Percentiles rank a stretch among this genome's conserved stretches.
phyloP scores from a whole-genome alignment of 2,113 vertebrate species.

The Eupsittula cactorum region DNA sequence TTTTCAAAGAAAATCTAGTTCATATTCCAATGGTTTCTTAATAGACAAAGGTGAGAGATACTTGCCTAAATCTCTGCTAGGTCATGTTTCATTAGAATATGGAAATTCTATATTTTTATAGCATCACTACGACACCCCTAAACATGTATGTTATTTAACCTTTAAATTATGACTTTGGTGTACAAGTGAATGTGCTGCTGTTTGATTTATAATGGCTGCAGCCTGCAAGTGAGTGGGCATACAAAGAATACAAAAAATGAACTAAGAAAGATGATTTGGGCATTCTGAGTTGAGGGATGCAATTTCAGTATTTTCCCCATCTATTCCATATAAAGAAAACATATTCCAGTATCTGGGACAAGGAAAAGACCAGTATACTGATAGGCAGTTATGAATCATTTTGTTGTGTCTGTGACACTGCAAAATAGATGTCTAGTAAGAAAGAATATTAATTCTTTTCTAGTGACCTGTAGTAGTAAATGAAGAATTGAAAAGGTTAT shows the following conservation, averaged over 20 bases:
- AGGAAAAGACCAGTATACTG: not conserved
- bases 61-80: constrained; percentile 25
- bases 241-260: constrained; percentile 29
- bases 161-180: constrained; percentile 54
- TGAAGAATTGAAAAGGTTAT: not conserved
- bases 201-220: constrained; percentile 44
- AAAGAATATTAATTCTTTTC: not conserved
- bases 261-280: not conserved
- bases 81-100: constrained; percentile 34
- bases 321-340: not conserved
- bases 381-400: not conserved
- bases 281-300: not conserved
- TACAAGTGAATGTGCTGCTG: constrained; percentile 17
- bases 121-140: not conserved
- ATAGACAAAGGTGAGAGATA: constrained; percentile 35
- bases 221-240: not conserved
- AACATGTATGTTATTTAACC: constrained; percentile 39
- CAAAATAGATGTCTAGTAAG: not conserved
- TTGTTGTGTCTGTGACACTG: not conserved
- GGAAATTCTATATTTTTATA: not conserved
- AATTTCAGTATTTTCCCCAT: not conserved
- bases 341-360: not conserved
- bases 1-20: constrained; percentile 37
- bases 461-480: not conserved
- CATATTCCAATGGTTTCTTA: constrained; percentile 56